phyloP scores from a whole-genome alignment of 2,797 vertebrate genomes.

The Xenops minutus region DNA sequence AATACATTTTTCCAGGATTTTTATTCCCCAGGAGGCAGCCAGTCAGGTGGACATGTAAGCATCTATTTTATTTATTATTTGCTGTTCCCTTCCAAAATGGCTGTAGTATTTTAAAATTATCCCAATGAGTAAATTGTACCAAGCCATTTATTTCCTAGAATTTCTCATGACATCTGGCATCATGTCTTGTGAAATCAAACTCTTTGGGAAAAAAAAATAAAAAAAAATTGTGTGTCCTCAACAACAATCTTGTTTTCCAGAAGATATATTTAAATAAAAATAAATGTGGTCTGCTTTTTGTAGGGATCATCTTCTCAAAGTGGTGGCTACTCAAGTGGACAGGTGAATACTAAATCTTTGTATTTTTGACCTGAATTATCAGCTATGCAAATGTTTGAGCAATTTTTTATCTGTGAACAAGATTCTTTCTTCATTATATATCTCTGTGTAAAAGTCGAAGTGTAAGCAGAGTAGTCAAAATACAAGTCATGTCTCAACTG shows the following conservation, averaged over 20 bases:
- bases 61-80: slow-evolving; percentile 61
- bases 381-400: background rate
- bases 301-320: slow-evolving; percentile 56
- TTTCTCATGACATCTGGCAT: background rate
- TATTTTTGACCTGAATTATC: background rate
- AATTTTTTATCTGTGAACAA: background rate
- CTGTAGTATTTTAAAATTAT: background rate
- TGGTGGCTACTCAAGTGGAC: slow-evolving; percentile 22
- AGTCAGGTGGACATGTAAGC: slow-evolving; percentile 72
- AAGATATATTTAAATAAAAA: background rate
- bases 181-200: background rate
- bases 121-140: background rate
- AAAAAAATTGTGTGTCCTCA: background rate
- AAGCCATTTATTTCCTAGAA: background rate
- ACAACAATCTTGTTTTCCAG: background rate
- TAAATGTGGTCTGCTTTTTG: background rate
- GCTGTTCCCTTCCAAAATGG: slow-evolving; percentile 9
- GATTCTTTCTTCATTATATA: background rate
- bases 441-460: background rate
- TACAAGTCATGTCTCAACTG: background rate
- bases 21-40: slow-evolving; percentile 69
- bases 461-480: background rate
- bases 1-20: slow-evolving; percentile 66
- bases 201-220: background rate
- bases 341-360: background rate